Evolutionary conservation across 2,888 invertebrate genomes (phyloP).

Genomic region (Timema cristinae): DNA sequence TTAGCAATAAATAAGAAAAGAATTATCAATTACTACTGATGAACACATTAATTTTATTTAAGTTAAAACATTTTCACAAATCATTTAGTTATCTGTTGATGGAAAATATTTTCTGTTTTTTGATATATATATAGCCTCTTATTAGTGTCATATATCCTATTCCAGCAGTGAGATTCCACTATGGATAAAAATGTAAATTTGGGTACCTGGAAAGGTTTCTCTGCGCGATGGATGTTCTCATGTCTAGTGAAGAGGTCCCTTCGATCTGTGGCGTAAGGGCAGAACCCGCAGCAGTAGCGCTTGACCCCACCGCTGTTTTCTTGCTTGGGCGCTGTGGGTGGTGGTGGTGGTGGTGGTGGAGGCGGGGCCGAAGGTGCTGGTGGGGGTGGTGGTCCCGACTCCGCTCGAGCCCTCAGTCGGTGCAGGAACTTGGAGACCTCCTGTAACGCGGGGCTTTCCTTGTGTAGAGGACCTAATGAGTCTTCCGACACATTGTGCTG

Average conservation of each 20-base stretch:
- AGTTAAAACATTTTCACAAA: too few species aligned
- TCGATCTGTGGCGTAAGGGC: conserved; percentile 88
- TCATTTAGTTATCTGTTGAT: too few species aligned
- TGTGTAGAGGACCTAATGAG: conserved; percentile 42
- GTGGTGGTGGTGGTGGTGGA: conserved; percentile 9
- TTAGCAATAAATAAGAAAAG: too few species aligned
- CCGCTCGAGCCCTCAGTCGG: conserved; percentile 61
- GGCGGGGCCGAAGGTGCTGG: conserved; percentile 6
- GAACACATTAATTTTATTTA: too few species aligned
- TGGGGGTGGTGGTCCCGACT: conserved; percentile 34
- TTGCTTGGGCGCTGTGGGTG: conserved; percentile 6
- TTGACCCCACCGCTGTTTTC: conserved; percentile 21
- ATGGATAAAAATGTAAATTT: too few species aligned
- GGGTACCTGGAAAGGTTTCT: conserved; percentile 75
- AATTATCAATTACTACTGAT: too few species aligned
- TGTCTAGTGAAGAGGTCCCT: conserved; percentile 87
- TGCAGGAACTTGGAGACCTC: conserved; percentile 69
- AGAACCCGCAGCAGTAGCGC: conserved; percentile 80
- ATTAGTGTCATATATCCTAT: too few species aligned
- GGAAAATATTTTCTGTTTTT: too few species aligned
- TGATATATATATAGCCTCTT: too few species aligned
- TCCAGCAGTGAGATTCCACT: too few species aligned
- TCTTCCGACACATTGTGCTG: conserved; percentile 66
- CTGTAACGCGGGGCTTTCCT: conserved; percentile 69
- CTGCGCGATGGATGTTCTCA: conserved; percentile 89